Evolutionary conservation across 2,113 vertebrate species (phyloP), one percentile per base, ranked within the genome.

Genomic region (Rhineura floridana): DNA sequence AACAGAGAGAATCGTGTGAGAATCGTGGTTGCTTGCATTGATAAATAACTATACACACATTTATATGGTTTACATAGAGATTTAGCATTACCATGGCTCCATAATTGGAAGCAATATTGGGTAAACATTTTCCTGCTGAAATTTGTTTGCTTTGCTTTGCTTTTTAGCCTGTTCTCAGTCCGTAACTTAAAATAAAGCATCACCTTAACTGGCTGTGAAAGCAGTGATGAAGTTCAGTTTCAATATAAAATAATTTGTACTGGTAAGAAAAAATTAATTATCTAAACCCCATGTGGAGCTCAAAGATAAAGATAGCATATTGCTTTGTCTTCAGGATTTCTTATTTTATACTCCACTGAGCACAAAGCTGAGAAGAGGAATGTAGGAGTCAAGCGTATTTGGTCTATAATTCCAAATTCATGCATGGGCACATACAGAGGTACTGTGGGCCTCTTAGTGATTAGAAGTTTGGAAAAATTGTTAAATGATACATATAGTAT

Each of bases 171-270:
- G 79, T 81, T 87, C 25, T 81, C 25, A 28, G 44, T 81, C 44
- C 36, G 36, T 46, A 70, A 42, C 19, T 81, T 73, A 81, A 87
- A 87, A 87, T 87, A 63, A 72, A 87, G n/a, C 33, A 75, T 48
- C 59, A 33, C 15, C 82, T 63, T 85, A 25, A 48, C 30, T 36
- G n/a, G 6, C 6, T 42, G 63, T 59, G 30, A 82, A 52, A 17
- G 36, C 42, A 73, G 5, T 46, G 55, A 39, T 63, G 13, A 75
- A 63, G 6, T 62, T 82, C 69, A 75, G 55, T 81, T 63, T 88
- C 46, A 63, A 82, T 73, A 75, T 63, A 73, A 82, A 81, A 75
- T 81, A 62, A 82, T 48, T 44, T 75, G 55, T 48, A 48, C 36
- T 70, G 48, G 15, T 69, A 42, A 76, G 46, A 42, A 84, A 84